Evolutionary conservation across 2,113 vertebrate species (phyloP).

Genomic region (Numenius arquata): DNA sequence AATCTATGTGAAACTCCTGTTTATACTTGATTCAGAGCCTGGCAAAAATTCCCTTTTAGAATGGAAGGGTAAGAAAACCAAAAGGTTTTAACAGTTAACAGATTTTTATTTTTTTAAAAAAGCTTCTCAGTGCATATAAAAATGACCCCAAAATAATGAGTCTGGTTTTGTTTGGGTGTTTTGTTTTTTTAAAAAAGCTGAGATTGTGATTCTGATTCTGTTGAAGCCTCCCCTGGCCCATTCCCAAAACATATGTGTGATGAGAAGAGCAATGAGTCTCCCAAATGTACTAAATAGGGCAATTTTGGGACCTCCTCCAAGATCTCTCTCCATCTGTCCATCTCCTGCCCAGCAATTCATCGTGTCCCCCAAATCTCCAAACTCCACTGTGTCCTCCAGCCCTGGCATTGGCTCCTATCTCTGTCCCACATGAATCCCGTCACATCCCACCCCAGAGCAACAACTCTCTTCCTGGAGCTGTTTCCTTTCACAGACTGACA

Average conservation of each 20-base stretch:
- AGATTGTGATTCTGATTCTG: conserved; percentile 10
- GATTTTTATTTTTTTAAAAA: background rate
- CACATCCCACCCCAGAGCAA: background rate
- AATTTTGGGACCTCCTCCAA: conserved; percentile 51
- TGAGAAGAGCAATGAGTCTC: background rate
- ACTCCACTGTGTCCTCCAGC: background rate
- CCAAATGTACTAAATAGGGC: conserved; percentile 23
- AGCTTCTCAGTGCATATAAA: background rate
- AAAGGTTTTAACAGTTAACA: background rate
- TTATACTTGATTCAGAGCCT: background rate
- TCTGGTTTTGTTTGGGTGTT: background rate
- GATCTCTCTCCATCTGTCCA: conserved; percentile 45
- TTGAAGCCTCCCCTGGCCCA: conserved; percentile 15
- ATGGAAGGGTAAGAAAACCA: background rate
- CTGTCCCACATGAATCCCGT: background rate
- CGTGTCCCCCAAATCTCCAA: background rate
- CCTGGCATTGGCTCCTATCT: background rate
- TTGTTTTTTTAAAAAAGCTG: background rate
- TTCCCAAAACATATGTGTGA: conserved; percentile 12
- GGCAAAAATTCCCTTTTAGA: background rate
- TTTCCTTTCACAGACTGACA: background rate
- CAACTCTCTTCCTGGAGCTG: background rate
- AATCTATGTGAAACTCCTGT: background rate
- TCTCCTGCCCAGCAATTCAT: conserved; percentile 11
- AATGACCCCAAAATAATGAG: background rate